Base-by-base conservation (phyloP, 2,113 vertebrate genomes). In the Oreochromis spilurus region DNA sequence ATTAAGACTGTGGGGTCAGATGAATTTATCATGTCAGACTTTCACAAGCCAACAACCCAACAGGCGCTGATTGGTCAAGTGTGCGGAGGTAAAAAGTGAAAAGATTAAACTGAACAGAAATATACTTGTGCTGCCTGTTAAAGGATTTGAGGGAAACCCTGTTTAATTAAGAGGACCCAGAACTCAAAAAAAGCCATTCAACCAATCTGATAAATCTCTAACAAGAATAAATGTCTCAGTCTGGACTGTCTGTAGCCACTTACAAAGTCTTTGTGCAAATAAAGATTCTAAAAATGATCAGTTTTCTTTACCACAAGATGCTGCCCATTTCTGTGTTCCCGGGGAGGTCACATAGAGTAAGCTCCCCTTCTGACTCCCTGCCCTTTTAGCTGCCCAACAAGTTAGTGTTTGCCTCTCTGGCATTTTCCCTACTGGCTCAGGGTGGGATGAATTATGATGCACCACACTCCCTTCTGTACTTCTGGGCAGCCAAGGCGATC, bases 401-500 rank as follows among this genome's bases (percentile, higher is more conserved):
- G 90, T 92, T 85, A 87, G 88, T 85, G 92, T 93, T 93, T 92
- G 93, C 93, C 89, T 92, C 87, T 90, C 87, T 93, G 91, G 91
- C 90, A 87, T 94, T 93, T 92, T 92, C 90, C 92, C 92, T 34
- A 34, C 87, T 92, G 90, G 87, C 86, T 90, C 50, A 13, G 75
- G 81, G 87, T 85, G 85, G 88, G 93, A 94, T 94, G 92, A 95
- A 95, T 95, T 94, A 94, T 89, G 91, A 88, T 84, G 91, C 90
- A 90, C 95, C 92, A 93, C 90, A 87, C 93, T 92, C 86, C 88
- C 83, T 87, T 92, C 92, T 91, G 87, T 91, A 91, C 89, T 94
- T 90, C 88, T 94, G 90, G 87, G 90, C 91, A 92, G 89, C 85
- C 79, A 60, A 60, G 84, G 83, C 55, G 85, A 94, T 93, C 92